Percentiles rank a stretch among this genome's conserved stretches.
Evolutionary conservation across 92 coral and sea anemone species (phyloP).

Genomic region (Phenganax marumi): DNA sequence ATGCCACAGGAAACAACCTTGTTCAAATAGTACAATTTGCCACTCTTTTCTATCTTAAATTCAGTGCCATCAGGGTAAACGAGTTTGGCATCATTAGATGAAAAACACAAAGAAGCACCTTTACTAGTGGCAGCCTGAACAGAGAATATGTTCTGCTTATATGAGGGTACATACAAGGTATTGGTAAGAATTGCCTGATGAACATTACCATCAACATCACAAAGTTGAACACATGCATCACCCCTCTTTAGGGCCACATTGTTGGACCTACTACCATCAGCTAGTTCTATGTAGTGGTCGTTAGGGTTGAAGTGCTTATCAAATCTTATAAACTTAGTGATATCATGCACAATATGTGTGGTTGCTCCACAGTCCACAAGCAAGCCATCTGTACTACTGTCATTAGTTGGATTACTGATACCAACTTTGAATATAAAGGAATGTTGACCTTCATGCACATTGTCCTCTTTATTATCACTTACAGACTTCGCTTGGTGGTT

Average conservation of each 20-base stretch:
- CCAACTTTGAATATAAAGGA: conserved; percentile 39
- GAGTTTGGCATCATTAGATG: conserved; percentile 25
- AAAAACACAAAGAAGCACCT: conserved; percentile 38
- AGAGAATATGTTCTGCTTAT: conserved; percentile 45
- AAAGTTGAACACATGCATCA: too few species aligned
- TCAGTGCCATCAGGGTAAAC: background rate
- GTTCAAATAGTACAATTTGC: background rate
- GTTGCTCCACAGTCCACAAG: conserved; percentile 55
- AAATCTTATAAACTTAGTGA: conserved; percentile 27
- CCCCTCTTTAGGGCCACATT: conserved; percentile 46
- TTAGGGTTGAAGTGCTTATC: conserved; percentile 40
- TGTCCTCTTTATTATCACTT: background rate
- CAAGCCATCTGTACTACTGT: background rate
- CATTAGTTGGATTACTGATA: background rate
- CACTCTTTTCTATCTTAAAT: background rate
- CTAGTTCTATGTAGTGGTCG: conserved; percentile 42
- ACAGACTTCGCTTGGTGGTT: conserved; percentile 6
- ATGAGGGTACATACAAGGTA: too few species aligned
- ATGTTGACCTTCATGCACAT: conserved; percentile 20
- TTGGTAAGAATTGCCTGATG: too few species aligned
- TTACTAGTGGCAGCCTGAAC: conserved; percentile 43
- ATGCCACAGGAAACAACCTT: conserved; percentile 3
- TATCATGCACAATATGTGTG: conserved; percentile 39
- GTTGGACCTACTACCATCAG: conserved; percentile 54
- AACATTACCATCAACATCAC: conserved; percentile 24